Conservation (phyloP, 2,797 vertebrate genomes). For the Ctenopoma kingsleyae region DNA sequence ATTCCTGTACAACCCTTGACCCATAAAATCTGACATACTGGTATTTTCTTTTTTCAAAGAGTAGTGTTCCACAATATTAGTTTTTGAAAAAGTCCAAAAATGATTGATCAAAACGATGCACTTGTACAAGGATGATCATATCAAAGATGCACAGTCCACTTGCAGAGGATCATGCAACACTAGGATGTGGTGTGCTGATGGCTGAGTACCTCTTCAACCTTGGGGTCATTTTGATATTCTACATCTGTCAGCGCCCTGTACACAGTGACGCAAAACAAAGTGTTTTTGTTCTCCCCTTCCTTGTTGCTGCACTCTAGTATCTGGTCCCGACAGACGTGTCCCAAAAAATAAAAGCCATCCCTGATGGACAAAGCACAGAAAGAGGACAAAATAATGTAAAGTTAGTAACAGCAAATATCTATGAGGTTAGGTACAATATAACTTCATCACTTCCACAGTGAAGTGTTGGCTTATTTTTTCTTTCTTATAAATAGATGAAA, state of each 20-base stretch:
- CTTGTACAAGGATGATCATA: slow-evolving; percentile 71
- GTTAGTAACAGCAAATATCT: slow-evolving; percentile 39
- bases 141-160: slow-evolving; percentile 74
- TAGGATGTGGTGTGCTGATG: slow-evolving; percentile 67
- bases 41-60: slow-evolving; percentile 47
- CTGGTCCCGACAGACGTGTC: slow-evolving; percentile 58
- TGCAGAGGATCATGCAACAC: slow-evolving; percentile 83
- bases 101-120: slow-evolving; percentile 60
- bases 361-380: slow-evolving; percentile 66
- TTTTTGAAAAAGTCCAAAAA: slow-evolving; percentile 69
- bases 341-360: slow-evolving; percentile 50
- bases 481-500: slow-evolving; percentile 40
- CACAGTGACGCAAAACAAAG: slow-evolving; percentile 58
- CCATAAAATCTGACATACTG: slow-evolving; percentile 57
- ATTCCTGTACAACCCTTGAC: slow-evolving; percentile 76
- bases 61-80: slow-evolving; percentile 65
- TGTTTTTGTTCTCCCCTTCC: slow-evolving; percentile 52
- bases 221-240: slow-evolving; percentile 67
- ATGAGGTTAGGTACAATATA: slow-evolving; percentile 12
- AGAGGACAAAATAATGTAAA: slow-evolving; percentile 46
- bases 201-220: slow-evolving; percentile 74
- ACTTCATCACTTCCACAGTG: slow-evolving; percentile 15
- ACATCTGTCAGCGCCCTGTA: slow-evolving; percentile 71
- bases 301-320: slow-evolving; percentile 44
- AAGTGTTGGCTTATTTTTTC: neutral